Percentiles rank a stretch among this genome's conserved stretches.
Conservation (phyloP, 2,888 invertebrate species). For the Meganola albula region DNA sequence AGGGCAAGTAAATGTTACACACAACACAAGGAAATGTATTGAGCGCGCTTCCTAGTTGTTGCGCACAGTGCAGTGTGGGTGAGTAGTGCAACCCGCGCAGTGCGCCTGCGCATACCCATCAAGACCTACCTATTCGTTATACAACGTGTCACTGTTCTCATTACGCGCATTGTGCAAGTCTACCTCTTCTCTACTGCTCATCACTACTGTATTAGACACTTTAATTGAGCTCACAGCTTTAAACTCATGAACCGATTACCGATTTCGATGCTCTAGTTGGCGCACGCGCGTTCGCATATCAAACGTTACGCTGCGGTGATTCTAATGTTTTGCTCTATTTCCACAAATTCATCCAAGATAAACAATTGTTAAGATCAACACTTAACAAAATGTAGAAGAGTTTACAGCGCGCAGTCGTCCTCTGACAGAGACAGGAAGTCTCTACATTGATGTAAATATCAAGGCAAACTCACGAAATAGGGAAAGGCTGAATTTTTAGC, state of each 20-base stretch:
- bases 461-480: constrained; percentile 53
- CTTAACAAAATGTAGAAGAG: constrained; percentile 16
- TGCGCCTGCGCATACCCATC: constrained; percentile 22
- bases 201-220: constrained; percentile 34
- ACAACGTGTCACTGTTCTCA: constrained; percentile 57
- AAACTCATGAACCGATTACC: constrained; percentile 41
- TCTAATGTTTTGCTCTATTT: constrained; percentile 23
- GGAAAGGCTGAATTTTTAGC: constrained; percentile 40
- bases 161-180: constrained; percentile 48
- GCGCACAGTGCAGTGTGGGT: constrained; percentile 48
- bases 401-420: constrained; percentile 40
- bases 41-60: constrained; percentile 62
- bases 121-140: constrained; percentile 38
- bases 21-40: constrained; percentile 63
- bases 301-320: constrained; percentile 23
- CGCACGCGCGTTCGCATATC: constrained; percentile 38
- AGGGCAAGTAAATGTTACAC: constrained; percentile 61
- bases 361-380: constrained; percentile 4
- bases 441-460: constrained; percentile 59
- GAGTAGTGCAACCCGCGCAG: constrained; percentile 53
- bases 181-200: constrained; percentile 36
- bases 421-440: constrained; percentile 61
- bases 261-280: constrained; percentile 55
- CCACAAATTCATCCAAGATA: constrained; percentile 8
- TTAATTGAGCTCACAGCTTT: constrained; percentile 29